These are phyloP conservation scores for Rugalucina vietnamica DNA, from an alignment of 2,888 invertebrate genomes.

Conservation along the genomic window DNA sequence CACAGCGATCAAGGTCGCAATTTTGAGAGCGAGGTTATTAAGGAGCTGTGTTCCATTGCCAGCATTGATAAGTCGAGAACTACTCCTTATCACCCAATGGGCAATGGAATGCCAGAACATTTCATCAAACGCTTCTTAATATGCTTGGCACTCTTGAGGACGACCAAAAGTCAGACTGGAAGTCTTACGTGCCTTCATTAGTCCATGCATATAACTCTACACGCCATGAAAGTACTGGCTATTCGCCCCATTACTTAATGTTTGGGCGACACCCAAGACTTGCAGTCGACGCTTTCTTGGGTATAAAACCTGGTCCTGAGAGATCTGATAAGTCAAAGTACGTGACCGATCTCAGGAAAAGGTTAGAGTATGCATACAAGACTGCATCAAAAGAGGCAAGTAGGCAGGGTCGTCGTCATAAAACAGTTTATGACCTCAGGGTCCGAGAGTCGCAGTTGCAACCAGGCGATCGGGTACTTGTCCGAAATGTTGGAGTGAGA, in stretches of 20 bases:
- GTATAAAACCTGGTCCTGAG: too few species aligned
- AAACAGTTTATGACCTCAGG: too few species aligned
- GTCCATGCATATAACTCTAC: slow-evolving; percentile 18
- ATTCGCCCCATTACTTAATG: background rate
- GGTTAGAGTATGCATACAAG: too few species aligned
- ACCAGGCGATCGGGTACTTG: too few species aligned
- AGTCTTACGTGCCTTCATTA: background rate
- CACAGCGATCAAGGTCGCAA: background rate
- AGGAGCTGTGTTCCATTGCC: too few species aligned
- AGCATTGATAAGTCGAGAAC: background rate
- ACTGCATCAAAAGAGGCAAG: too few species aligned
- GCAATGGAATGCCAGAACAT: background rate
- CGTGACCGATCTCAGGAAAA: too few species aligned
- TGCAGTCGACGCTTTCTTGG: background rate
- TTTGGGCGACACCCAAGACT: background rate
- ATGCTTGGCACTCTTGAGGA: background rate
- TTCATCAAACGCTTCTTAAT: background rate
- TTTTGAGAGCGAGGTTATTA: background rate
- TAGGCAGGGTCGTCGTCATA: too few species aligned
- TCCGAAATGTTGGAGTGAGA: too few species aligned
- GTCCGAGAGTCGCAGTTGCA: too few species aligned
- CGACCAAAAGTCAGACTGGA: background rate
- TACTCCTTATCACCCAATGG: slow-evolving; percentile 13
- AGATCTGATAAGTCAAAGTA: too few species aligned
- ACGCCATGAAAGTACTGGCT: background rate